phyloP scores from a whole-genome alignment of 2,888 invertebrate genomes.

The Syrista parreyssii region DNA sequence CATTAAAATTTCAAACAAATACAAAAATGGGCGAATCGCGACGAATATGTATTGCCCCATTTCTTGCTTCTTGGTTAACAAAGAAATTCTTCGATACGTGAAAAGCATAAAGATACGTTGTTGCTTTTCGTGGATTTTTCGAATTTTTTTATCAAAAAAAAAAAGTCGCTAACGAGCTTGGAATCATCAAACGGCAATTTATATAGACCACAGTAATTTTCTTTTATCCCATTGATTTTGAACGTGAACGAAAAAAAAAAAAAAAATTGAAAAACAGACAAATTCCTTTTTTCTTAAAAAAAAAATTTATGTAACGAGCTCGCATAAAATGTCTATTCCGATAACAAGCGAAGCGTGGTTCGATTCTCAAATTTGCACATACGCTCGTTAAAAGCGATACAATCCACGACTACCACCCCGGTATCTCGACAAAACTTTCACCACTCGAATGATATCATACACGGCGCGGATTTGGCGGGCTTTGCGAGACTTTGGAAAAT shows the following conservation, averaged over 20 bases:
- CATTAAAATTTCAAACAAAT: constrained; percentile 63
- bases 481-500: constrained; percentile 48
- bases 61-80: constrained; percentile 20
- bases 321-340: background rate
- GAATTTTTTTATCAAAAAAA: background rate
- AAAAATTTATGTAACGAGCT: background rate
- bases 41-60: constrained; percentile 55
- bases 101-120: background rate
- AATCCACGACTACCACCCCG: background rate
- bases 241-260: background rate
- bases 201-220: background rate
- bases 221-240: background rate
- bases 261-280: background rate
- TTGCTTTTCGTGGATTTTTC: background rate
- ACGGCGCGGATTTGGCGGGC: constrained; percentile 47
- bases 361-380: background rate
- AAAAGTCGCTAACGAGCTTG: background rate
- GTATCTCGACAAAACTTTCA: constrained; percentile 40
- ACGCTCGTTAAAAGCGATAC: background rate
- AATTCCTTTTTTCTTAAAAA: background rate
- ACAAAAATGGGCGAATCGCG: constrained; percentile 49
- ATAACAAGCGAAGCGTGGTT: background rate
- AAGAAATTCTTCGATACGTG: background rate
- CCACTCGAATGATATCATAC: constrained; percentile 36
- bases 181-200: background rate